Percentiles rank a stretch among this genome's conserved stretches.
phyloP scores from a whole-genome alignment of 2,113 vertebrate species.

The Aramus guarauna region DNA sequence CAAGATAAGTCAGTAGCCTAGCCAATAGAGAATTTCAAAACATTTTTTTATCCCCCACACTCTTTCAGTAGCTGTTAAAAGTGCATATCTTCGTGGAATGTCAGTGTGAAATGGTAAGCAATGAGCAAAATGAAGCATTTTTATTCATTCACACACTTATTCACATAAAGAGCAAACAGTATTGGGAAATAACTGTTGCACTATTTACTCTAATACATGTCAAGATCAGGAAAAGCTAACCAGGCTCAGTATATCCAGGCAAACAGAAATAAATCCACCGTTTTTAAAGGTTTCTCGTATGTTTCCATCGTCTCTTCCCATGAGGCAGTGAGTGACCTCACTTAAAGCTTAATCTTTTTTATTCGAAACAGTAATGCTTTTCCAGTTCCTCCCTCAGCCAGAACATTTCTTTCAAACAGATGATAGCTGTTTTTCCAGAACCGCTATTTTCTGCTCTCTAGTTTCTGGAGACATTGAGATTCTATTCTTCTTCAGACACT shows the following conservation, averaged over 20 bases:
- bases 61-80: not conserved
- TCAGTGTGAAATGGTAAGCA: not conserved
- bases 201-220: not conserved
- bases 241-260: not conserved
- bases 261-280: not conserved
- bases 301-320: not conserved
- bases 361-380: not conserved
- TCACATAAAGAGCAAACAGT: not conserved
- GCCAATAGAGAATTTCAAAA: not conserved
- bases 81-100: not conserved
- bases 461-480: not conserved
- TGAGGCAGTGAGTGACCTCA: not conserved
- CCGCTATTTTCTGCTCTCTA: not conserved
- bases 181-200: not conserved
- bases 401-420: not conserved
- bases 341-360: not conserved
- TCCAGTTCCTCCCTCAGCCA: not conserved
- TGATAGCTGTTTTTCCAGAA: not conserved
- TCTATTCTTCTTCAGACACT: not conserved
- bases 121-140: not conserved
- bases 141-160: not conserved
- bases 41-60: not conserved
- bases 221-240: not conserved
- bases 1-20: not conserved
- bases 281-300: not conserved